Evolutionary conservation across 2,797 vertebrate species (phyloP).

Genomic region (Acestrorhynchus altus): DNA sequence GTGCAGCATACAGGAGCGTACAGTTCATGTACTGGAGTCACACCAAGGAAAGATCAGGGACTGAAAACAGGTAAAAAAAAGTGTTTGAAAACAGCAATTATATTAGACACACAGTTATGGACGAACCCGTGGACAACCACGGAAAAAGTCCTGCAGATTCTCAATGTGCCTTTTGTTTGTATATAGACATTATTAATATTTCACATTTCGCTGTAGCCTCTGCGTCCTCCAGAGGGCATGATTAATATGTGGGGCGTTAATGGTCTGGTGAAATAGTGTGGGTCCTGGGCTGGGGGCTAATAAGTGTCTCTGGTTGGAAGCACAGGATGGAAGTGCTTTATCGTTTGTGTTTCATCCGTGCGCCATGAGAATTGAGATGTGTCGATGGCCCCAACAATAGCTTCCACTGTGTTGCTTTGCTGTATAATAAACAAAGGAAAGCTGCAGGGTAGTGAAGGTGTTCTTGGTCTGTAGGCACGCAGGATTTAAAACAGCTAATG

Average conservation of each 20-base stretch:
- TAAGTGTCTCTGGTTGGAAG: slow-evolving; percentile 29
- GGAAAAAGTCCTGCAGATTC: neutral
- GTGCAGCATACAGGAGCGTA: too few relatives aligned
- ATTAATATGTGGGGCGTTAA: slow-evolving; percentile 46
- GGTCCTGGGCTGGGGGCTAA: slow-evolving; percentile 23
- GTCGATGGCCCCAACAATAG: neutral
- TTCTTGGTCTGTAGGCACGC: too few relatives aligned
- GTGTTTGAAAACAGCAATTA: too few relatives aligned
- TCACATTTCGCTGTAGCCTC: slow-evolving; percentile 9
- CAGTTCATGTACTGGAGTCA: too few relatives aligned
- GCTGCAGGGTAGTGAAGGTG: too few relatives aligned
- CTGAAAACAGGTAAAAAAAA: too few relatives aligned
- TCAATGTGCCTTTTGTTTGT: slow-evolving; percentile 1
- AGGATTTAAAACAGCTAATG: too few relatives aligned
- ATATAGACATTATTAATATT: slow-evolving; percentile 46
- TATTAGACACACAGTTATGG: too few relatives aligned
- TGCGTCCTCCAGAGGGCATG: slow-evolving; percentile 2
- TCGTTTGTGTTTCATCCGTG: neutral
- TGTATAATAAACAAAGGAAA: too few relatives aligned
- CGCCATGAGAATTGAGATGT: neutral
- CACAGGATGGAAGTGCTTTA: neutral
- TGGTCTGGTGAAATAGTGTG: slow-evolving; percentile 21
- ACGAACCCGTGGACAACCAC: too few relatives aligned
- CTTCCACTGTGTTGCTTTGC: neutral
- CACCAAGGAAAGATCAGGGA: too few relatives aligned